Conservation (phyloP, 2,797 vertebrate species). For the Stomatorhinus walkeri region DNA sequence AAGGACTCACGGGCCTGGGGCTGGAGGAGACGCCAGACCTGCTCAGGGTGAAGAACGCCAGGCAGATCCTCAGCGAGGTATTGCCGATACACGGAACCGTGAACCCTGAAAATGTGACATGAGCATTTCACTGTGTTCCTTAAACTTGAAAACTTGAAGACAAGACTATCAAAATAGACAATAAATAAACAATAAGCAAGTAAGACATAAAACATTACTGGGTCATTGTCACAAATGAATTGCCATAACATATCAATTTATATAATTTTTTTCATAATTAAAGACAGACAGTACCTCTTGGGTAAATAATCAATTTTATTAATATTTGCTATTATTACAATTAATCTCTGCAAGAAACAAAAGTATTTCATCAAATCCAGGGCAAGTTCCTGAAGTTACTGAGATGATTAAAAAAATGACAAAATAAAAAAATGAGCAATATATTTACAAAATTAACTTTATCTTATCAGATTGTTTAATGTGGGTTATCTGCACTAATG, state of each 20-base stretch:
- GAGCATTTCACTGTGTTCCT: neutral
- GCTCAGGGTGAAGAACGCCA: slow-evolving; percentile 68
- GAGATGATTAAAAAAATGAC: neutral
- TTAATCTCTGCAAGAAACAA: neutral
- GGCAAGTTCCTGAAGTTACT: neutral
- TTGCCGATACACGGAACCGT: neutral
- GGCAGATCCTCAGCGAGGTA: slow-evolving; percentile 69
- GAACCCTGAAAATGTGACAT: neutral
- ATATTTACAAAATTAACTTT: neutral
- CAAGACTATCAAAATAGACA: neutral
- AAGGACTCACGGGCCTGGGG: slow-evolving; percentile 57
- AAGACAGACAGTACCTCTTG: neutral
- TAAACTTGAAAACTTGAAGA: neutral
- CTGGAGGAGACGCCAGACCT: slow-evolving; percentile 73
- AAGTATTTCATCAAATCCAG: neutral
- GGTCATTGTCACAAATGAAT: neutral
- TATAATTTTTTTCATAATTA: neutral
- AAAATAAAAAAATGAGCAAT: neutral
- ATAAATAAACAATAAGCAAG: neutral
- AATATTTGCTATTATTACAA: neutral
- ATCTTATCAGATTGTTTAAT: neutral
- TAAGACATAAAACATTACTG: neutral
- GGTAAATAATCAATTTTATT: neutral
- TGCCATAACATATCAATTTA: neutral
- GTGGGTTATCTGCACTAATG: neutral